These are phyloP conservation scores for Cuculus canorus DNA, from an alignment of 2,797 vertebrate genomes.

Conservation along the genomic window DNA sequence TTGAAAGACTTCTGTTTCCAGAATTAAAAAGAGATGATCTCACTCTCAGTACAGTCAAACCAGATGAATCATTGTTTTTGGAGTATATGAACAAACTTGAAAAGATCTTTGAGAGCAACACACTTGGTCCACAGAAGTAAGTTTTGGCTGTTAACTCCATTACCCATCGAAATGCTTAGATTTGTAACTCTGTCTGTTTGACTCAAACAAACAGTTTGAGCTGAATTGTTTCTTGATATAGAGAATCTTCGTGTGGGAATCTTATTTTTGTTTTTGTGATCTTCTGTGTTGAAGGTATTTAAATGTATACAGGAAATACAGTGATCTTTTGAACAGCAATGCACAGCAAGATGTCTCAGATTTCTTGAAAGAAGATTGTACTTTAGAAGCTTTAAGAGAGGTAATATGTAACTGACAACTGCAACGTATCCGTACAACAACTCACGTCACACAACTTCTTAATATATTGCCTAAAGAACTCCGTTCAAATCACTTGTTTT, in stretches of 20 bases:
- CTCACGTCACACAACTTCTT: not conserved
- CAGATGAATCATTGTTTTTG: conserved; percentile 83
- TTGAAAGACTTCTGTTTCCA: conserved; percentile 86
- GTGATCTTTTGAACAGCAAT: conserved; percentile 81
- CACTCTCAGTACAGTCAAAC: conserved; percentile 78
- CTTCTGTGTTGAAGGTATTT: conserved; percentile 84
- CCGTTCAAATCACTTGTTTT: not conserved
- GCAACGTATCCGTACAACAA: not conserved
- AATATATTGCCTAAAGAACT: not conserved
- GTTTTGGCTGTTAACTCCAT: not conserved
- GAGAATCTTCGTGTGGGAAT: not conserved
- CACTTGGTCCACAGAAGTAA: conserved; percentile 88
- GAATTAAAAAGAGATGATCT: conserved; percentile 75
- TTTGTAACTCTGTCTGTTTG: not conserved
- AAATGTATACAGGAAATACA: conserved; percentile 85
- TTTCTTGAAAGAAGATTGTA: conserved; percentile 84
- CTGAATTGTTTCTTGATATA: not conserved
- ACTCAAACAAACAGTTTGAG: not conserved
- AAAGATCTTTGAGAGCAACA: conserved; percentile 85
- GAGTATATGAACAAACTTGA: conserved; percentile 79
- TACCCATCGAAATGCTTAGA: not conserved
- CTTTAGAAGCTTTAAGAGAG: conserved; percentile 81
- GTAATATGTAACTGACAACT: conserved; percentile 67
- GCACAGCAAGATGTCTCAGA: conserved; percentile 77
- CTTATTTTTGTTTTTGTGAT: not conserved